Percentiles rank a stretch among this genome's conserved stretches.
These are phyloP conservation scores for Philotrypesis tridentata DNA, from an alignment of 1,140 invertebrate genomes.

Conservation along the genomic window DNA sequence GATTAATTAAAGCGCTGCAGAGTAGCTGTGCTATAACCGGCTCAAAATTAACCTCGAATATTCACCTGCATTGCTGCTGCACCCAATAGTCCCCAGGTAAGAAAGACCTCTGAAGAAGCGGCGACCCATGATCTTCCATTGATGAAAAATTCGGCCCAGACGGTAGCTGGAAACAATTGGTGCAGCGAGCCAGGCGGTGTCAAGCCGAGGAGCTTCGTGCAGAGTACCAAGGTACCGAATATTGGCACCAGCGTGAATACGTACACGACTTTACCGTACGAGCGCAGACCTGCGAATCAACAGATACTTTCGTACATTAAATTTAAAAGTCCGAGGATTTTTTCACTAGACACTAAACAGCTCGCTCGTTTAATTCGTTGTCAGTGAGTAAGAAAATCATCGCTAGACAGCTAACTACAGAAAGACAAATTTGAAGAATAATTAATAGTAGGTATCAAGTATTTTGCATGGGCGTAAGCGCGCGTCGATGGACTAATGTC, in stretches of 20 bases:
- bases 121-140: constrained; percentile 85
- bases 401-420: no score
- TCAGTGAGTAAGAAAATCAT: no score
- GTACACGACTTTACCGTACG: constrained; percentile 89
- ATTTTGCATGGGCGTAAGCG: no score
- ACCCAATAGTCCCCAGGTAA: constrained; percentile 92
- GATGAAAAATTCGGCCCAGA: constrained; percentile 88
- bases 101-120: constrained; percentile 89
- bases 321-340: no score
- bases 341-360: no score
- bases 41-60: not conserved
- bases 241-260: constrained; percentile 83
- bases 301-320: no score
- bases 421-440: no score
- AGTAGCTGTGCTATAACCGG: no score
- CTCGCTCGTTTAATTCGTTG: no score
- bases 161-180: constrained; percentile 83
- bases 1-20: no score
- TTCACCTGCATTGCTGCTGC: constrained; percentile 86
- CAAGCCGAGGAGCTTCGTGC: constrained; percentile 83
- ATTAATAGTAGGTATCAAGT: no score
- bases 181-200: constrained; percentile 78
- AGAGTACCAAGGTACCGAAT: constrained; percentile 82
- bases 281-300: constrained; percentile 78
- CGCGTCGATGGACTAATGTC: no score